Evolutionary conservation across 2,113 vertebrate species (phyloP), one percentile per base, ranked within the genome.

Genomic region (Gulo gulo): DNA sequence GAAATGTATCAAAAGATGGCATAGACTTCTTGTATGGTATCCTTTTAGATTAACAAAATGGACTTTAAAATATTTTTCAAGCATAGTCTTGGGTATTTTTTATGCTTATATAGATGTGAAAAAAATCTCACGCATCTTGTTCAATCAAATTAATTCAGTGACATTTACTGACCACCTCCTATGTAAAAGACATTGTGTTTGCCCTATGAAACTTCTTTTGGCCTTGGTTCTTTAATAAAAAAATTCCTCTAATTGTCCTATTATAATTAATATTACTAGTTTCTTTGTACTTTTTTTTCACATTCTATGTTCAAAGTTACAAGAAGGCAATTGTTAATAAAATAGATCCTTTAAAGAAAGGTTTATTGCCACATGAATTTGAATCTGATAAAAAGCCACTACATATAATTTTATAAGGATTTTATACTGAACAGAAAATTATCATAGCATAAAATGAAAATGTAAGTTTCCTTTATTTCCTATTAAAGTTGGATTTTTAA

Each of bases 401-500:
- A 73, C 8, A 63, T 87, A 74, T 83, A 80, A 92, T 92, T 95
- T 93, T 95, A 94, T 1, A 59, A 88, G 45, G 13, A 21, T 73
- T 93, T 92, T 80, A 91, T 47, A 92, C 29, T 76, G 57, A 55
- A 57, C 67, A 84, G 47, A 84, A 95, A 93, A 97, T 78, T 80
- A 96, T 69, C 24, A 73, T 67, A 80, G 12, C 65, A 82, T 57
- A 91, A 95, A 97, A 97, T 87, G 47, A 91, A 97, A 87, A 78
- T 82, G 55, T 55, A 91, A 84, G 29, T 73, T 95, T 93, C 36
- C 71, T 89, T 88, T 95, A 96, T 94, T 97, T 92, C 69, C 24
- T 81, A 87, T 89, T 94, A 80, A 91, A 83, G n/a, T 63, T 96
- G 57, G 90, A 88, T 80, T 89, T 97, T 96, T 76, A 95, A 95